These are phyloP conservation scores for Leistus spinibarbis DNA, from an alignment of 2,888 invertebrate genomes.

Conservation along the genomic window DNA sequence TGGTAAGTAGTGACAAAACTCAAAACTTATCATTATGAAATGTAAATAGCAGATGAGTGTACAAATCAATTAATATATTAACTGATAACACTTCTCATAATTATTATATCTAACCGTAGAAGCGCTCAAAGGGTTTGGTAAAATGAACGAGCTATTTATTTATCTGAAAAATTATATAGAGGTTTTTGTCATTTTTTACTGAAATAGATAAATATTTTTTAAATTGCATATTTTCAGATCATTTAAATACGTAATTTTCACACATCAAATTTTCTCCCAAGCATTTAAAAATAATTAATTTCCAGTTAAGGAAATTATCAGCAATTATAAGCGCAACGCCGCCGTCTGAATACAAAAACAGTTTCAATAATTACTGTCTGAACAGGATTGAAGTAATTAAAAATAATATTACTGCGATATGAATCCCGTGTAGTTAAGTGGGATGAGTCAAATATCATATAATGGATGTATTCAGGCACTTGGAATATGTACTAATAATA, in stretches of 20 bases:
- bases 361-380: background rate
- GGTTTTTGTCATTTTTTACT: too few species aligned
- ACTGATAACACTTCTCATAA: too few species aligned
- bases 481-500: background rate
- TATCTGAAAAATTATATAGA: too few species aligned
- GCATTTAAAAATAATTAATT: background rate
- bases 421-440: background rate
- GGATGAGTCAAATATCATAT: background rate
- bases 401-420: background rate
- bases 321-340: background rate
- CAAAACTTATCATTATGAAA: too few species aligned
- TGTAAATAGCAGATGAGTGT: too few species aligned
- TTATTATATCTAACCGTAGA: too few species aligned
- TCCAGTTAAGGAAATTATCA: background rate
- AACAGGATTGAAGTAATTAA: slow-evolving; percentile 3
- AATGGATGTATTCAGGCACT: background rate
- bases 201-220: too few species aligned
- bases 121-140: too few species aligned
- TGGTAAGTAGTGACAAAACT: too few species aligned
- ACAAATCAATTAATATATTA: too few species aligned
- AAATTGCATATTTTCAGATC: too few species aligned
- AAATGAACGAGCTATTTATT: too few species aligned
- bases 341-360: background rate
- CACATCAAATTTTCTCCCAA: background rate
- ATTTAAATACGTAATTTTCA: background rate